Evolutionary conservation across 2,797 vertebrate genomes (phyloP), one percentile per base, ranked within the genome.

Genomic region (Chloroceryle inda): DNA sequence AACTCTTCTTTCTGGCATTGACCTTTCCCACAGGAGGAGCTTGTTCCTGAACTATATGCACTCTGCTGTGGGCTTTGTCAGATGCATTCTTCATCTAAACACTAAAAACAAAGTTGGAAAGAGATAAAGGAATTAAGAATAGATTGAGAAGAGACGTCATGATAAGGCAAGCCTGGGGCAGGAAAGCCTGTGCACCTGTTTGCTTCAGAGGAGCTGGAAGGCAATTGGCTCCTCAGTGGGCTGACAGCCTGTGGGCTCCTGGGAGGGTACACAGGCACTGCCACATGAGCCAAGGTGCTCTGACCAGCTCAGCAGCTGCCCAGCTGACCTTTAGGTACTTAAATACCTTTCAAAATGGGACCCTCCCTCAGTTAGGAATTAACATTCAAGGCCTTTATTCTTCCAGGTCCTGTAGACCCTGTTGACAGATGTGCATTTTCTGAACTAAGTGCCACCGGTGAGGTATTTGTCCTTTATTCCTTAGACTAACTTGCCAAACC

Each of bases 241-340:
- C 20, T 55, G 75, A 31, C 10, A 23, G n/a, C 38, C 69, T 45
- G 17, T 0, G 4, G 71, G 29, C 13, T 85, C 42, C 31, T 6
- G 5, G 9, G 47, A 29, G 31, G 40, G 29, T 19, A 37, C 0
- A 1, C 27, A 42, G 45, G 37, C 45, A 35, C 45, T 0, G 4
- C 59, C 49, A 53, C 35, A 3, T 15, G 55, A 71, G 29, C n/a
- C 10, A 7, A 3, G 18, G 53, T 45, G 52, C 62, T 82, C 53
- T n/a, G 31, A 24, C 15, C 49, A 69, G 52, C 44, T 67, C 53
- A 49, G 74, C 33, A 68, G 27, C 33, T 31, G 61, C 74, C 8
- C 23, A 24, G 16, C 22, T 49, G 63, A 20, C 58, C 31, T 66
- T 61, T 17, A 40, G 18, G 27, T 35, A 33, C 24, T 53, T 38